Evolutionary conservation across 2,113 vertebrate genomes (phyloP).

Genomic region (Microtus richardsoni): DNA sequence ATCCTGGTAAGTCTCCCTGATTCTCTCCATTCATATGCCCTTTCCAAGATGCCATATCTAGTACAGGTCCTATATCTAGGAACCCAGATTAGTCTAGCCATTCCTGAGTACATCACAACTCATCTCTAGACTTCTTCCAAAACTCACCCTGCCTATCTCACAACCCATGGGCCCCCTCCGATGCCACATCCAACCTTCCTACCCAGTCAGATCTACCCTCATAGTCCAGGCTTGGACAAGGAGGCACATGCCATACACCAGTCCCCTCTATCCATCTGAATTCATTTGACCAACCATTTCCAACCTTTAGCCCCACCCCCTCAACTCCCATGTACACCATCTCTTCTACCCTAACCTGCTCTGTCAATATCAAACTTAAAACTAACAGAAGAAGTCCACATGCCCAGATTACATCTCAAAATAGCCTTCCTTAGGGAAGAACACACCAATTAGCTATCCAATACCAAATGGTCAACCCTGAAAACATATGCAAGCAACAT

Average conservation of each 20-base stretch:
- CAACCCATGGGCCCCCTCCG: not conserved
- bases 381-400: not conserved
- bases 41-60: not conserved
- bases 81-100: not conserved
- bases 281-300: not conserved
- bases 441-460: not conserved
- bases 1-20: not conserved
- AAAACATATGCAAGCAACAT: not conserved
- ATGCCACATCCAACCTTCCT: not conserved
- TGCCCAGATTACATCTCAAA: not conserved
- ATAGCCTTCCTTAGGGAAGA: not conserved
- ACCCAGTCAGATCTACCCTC: not conserved
- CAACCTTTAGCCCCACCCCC: not conserved
- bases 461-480: not conserved
- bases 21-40: not conserved
- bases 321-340: not conserved
- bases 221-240: not conserved
- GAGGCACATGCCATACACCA: not conserved
- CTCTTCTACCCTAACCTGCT: not conserved
- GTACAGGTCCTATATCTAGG: not conserved
- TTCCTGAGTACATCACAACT: not conserved
- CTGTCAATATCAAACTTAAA: not conserved
- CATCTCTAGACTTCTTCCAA: not conserved
- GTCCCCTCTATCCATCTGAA: not conserved
- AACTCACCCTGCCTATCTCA: not conserved